Evolutionary conservation across 2,113 vertebrate species (phyloP).

Genomic region (Rafetus swinhoei): DNA sequence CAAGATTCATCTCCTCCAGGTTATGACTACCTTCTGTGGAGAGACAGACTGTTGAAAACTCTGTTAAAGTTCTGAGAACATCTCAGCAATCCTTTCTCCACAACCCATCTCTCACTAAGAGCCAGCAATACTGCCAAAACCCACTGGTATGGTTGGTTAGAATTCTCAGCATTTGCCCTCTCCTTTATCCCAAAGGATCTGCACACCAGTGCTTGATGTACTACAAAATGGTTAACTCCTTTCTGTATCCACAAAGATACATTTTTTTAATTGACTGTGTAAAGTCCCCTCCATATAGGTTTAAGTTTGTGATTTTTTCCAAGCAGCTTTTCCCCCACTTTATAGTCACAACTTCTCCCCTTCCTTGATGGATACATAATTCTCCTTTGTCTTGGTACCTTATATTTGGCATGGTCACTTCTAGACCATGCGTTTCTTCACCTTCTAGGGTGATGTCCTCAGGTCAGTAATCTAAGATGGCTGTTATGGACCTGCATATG

Average conservation of each 20-base stretch:
- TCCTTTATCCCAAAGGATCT: not conserved
- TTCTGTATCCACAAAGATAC: too few relatives aligned
- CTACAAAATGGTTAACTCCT: not conserved
- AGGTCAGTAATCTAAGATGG: not conserved
- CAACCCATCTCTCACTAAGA: not conserved
- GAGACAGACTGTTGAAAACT: too few relatives aligned
- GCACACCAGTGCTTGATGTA: not conserved
- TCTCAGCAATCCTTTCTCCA: not conserved
- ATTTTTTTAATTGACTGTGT: too few relatives aligned
- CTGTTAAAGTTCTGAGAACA: not conserved
- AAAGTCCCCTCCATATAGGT: not conserved
- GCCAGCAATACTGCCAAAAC: not conserved
- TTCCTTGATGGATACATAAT: not conserved
- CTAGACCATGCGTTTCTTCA: not conserved
- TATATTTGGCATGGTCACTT: not conserved
- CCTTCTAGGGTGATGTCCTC: conserved; percentile 5
- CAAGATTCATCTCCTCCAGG: not conserved
- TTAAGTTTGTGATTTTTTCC: not conserved
- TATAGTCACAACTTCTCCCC: not conserved
- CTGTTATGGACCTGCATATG: not conserved
- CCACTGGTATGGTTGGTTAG: not conserved
- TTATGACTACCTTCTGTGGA: not conserved
- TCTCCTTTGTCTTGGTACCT: not conserved
- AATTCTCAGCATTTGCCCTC: not conserved
- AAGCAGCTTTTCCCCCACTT: not conserved